phyloP scores from a whole-genome alignment of 1,140 invertebrate species.

The Charaxes varanes region DNA sequence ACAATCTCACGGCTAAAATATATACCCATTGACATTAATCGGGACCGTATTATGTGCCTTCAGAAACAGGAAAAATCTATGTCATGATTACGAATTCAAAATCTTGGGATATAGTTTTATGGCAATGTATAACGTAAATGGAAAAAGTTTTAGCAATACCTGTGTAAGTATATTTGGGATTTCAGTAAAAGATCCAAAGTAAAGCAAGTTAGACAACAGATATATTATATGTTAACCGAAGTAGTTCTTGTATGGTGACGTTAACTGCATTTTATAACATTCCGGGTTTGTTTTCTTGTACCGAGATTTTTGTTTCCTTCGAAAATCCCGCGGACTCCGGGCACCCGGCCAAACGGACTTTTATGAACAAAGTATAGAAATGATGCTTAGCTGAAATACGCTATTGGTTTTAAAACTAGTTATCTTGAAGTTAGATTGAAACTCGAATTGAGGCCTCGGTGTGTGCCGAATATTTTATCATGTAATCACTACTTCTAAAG shows the following conservation, averaged over 20 bases:
- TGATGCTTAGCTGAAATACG: slow-evolving; percentile 40
- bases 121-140: slow-evolving; percentile 21
- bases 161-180: too few species aligned
- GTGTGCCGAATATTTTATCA: too few species aligned
- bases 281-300: slow-evolving; percentile 55
- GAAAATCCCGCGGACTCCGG: slow-evolving; percentile 47
- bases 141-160: slow-evolving; percentile 25
- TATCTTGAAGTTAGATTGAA: too few species aligned
- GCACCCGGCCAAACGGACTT: slow-evolving; percentile 60
- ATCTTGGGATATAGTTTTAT: slow-evolving; percentile 3
- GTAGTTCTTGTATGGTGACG: slow-evolving; percentile 51
- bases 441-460: too few species aligned
- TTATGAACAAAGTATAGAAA: slow-evolving; percentile 48
- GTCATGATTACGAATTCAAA: too few species aligned
- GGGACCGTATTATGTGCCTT: too few species aligned
- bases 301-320: slow-evolving; percentile 51
- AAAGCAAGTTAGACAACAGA: slow-evolving; percentile 40
- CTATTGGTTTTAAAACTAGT: too few species aligned
- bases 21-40: too few species aligned
- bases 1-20: too few species aligned
- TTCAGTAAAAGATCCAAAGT: too few species aligned
- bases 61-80: too few species aligned
- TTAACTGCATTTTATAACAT: slow-evolving; percentile 66
- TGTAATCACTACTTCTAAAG: too few species aligned
- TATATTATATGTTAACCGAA: slow-evolving; percentile 38